Evolutionary conservation across 2,888 invertebrate genomes (phyloP), one percentile per base, ranked within the genome.

Genomic region (Cantharis lateralis): DNA sequence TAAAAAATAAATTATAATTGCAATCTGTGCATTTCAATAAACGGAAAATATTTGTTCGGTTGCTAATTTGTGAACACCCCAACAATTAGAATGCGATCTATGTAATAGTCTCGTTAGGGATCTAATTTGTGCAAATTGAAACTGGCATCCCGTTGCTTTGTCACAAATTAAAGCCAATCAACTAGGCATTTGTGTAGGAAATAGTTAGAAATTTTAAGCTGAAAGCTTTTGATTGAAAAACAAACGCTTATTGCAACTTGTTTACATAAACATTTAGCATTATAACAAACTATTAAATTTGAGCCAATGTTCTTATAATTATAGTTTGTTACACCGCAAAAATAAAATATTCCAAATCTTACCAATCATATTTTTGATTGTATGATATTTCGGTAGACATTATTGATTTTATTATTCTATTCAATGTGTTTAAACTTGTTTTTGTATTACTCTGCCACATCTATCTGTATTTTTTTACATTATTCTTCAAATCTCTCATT

Each of bases 81-180:
- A 77, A 70, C 68, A 66, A 48, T 76, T 73, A 77, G 18, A 66
- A 70, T 74, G 75, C 72, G 80, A 81, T 81, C 81, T 80, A 80
- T 81, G 83, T 82, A 84, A 82, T 81, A 80, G 83, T 82, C 82
- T 83, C 82, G 82, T 84, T 84, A 85, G 82, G 82, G 82, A 82
- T 82, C 81, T 82, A 83, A 83, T 83, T 82, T 82, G 80, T 81
- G 80, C 82, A 82, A 83, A 83, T 83, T 83, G 81, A 78, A 80
- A 79, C 74, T 77, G 77, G 77, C 77, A 78, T 83, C 82, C 80
- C 79, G 81, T 79, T 78, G 82, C 82, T 81, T 79, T 83, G 84
- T 82, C 82, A 81, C 84, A 84, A 85, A 85, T 85, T 85, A 85
- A 79, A 82, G 83, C 83, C 85, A 85, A 85, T 85, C 85, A 85